These are phyloP conservation scores for Prosopocoilus inquinatus DNA, from an alignment of 2,888 invertebrate species.

Conservation along the genomic window DNA sequence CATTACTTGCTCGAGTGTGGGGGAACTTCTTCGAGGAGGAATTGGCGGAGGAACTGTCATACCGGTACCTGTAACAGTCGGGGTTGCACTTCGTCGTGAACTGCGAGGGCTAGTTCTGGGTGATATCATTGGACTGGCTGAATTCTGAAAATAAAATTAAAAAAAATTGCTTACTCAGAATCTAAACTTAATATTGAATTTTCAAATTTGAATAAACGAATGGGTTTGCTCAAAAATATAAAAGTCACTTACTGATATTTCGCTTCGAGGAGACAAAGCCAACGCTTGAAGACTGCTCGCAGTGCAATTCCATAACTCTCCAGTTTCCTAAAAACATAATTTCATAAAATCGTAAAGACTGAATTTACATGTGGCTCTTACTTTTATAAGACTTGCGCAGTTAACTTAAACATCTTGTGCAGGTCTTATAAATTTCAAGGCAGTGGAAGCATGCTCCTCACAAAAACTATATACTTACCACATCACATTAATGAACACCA, in stretches of 20 bases:
- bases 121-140: conserved; percentile 58
- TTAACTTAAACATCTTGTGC: no score
- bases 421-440: no score
- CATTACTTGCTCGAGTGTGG: conserved; percentile 46
- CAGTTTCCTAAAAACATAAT: conserved; percentile 50
- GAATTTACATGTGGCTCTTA: no score
- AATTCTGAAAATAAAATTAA: conserved; percentile 43
- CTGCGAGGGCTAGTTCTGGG: conserved; percentile 59
- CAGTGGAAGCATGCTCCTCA: background rate
- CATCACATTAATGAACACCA: background rate
- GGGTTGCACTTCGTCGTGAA: conserved; percentile 45
- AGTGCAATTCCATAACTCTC: conserved; percentile 54
- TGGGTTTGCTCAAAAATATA: background rate
- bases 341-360: no score
- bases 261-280: conserved; percentile 54
- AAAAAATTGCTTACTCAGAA: conserved; percentile 24
- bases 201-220: background rate
- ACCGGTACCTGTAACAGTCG: conserved; percentile 40
- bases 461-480: conserved; percentile 1
- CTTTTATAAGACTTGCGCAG: no score
- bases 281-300: conserved; percentile 55
- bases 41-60: conserved; percentile 58
- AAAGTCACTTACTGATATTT: conserved; percentile 47
- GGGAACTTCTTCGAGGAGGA: conserved; percentile 61
- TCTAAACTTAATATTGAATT: background rate